Conservation (phyloP, 64 coral and sea anemone species). For the Montipora cactus region DNA sequence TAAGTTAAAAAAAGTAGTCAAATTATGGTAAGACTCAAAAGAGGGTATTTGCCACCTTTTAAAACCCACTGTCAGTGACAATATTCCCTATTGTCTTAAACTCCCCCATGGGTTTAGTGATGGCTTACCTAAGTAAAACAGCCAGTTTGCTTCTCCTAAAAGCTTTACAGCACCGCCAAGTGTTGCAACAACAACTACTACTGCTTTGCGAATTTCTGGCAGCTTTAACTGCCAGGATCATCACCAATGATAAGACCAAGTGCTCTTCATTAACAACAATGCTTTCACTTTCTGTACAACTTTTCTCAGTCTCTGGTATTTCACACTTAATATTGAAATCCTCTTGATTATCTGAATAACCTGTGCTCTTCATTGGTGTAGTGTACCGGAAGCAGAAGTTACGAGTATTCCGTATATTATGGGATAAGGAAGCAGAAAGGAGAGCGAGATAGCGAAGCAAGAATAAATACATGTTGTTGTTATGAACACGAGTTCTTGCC, state of each 20-base stretch:
- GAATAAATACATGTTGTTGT: too few species aligned
- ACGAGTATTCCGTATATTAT: too few species aligned
- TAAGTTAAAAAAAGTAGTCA: too few species aligned
- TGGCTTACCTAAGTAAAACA: slow-evolving; percentile 9
- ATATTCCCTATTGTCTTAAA: too few species aligned
- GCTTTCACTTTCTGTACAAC: not conserved
- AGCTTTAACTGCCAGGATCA: not conserved
- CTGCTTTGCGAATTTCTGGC: not conserved
- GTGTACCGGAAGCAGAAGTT: too few species aligned
- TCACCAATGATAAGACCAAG: not conserved
- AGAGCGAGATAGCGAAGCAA: too few species aligned
- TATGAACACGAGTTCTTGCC: too few species aligned
- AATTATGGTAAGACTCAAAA: too few species aligned
- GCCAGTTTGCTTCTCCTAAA: slow-evolving; percentile 7
- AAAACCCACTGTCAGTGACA: too few species aligned
- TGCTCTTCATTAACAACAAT: not conserved
- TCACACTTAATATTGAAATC: not conserved
- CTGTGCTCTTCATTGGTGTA: not conserved
- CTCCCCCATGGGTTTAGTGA: too few species aligned
- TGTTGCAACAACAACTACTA: not conserved
- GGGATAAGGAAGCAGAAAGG: too few species aligned
- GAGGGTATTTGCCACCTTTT: too few species aligned
- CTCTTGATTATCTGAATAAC: slow-evolving; percentile 6
- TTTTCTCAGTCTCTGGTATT: not conserved
- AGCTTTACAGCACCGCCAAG: not conserved